Evolutionary conservation across 2,888 invertebrate species (phyloP), one percentile per base, ranked within the genome.

Genomic region (Parapristionchus giblindavisi): DNA sequence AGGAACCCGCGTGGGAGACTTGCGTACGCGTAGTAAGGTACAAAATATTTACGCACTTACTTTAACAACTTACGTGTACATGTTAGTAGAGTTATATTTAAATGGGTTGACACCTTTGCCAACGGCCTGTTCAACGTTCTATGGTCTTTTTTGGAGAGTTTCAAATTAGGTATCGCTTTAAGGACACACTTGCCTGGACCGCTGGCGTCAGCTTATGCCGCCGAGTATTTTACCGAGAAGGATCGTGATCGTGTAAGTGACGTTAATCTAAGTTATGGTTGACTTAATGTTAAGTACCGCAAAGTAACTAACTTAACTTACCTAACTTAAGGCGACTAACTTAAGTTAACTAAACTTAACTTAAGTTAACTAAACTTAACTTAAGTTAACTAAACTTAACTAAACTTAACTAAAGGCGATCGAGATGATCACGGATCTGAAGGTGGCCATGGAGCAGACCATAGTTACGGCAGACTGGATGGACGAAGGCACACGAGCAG

Each of bases 381-480:
- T n/a, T n/a, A n/a, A n/a, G n/a, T n/a, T n/a, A n/a, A n/a, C n/a
- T n/a, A n/a, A n/a, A n/a, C n/a, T n/a, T n/a, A n/a, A n/a, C n/a
- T n/a, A n/a, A n/a, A n/a, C n/a, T n/a, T n/a, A 32, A 21, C 54
- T 75, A n/a, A 63, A 83, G 81, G 81, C 83, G 1, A 78, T 80
- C 32, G 80, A 81, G 68, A 77, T 84, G 81, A 80, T 83, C 58
- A 63, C 65, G 2, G 83, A 82, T 61, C 76, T 84, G 68, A 80
- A 80, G 54, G 75, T 75, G 40, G 76, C 85, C 32, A 81, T 85
- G 81, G 80, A 82, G 58, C 79, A 80, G 27, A 81, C 81, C 2
- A 58, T 85, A 29, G 61, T 83, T 58, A 83, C 81, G 68, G 81
- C 81, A 0, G 85, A 84, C 70, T 85, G 85, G 85, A 85, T 85